Percentiles rank a stretch among this genome's conserved stretches.
Conservation (phyloP, 2,113 vertebrate genomes). For the Todiramphus saurophagus region DNA sequence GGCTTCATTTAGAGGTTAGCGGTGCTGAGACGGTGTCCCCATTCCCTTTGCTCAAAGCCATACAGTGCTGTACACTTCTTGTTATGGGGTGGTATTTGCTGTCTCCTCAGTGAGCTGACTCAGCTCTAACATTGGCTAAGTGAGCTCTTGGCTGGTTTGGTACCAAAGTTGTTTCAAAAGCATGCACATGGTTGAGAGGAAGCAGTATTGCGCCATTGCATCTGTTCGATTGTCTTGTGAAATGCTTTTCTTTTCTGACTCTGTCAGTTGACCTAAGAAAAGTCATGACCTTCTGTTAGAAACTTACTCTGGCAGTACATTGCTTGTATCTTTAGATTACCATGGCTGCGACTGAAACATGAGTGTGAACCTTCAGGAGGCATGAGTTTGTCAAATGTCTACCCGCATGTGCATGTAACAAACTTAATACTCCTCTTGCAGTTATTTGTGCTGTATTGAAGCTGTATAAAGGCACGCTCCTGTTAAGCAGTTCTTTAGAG, state of each 20-base stretch:
- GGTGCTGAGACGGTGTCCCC: neutral
- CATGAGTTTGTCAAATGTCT: neutral
- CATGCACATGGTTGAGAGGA: neutral
- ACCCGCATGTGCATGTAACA: neutral
- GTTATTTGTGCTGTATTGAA: neutral
- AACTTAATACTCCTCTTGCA: neutral
- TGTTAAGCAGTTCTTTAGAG: neutral
- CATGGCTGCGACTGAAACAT: neutral
- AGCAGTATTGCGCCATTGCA: neutral
- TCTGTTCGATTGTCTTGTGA: neutral
- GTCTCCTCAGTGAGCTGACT: neutral
- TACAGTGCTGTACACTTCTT: neutral
- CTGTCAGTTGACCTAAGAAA: neutral
- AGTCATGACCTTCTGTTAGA: neutral
- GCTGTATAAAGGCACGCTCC: neutral
- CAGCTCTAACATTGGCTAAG: neutral
- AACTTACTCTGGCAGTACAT: neutral
- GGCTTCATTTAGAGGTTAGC: neutral
- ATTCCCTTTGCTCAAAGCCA: neutral
- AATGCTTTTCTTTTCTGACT: neutral
- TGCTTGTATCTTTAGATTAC: neutral
- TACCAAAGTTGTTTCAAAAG: neutral
- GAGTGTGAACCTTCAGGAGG: neutral
- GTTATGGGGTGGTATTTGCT: neutral
- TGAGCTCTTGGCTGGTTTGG: neutral